Conservation (phyloP, 1,140 invertebrate species). For the Nautilus pompilius region DNA sequence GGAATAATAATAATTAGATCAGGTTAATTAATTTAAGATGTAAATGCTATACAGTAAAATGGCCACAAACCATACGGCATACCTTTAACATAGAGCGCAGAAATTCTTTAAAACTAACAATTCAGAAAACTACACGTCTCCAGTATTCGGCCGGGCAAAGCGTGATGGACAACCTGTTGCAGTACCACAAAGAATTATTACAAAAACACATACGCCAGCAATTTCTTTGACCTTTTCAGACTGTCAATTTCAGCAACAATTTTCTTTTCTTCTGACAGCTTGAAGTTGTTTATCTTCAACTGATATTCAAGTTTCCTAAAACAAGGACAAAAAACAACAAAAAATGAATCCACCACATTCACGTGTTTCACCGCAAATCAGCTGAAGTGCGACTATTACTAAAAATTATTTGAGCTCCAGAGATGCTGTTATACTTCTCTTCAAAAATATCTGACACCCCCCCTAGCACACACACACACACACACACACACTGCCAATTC, state of each 20-base stretch:
- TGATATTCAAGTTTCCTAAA: constrained; percentile 44
- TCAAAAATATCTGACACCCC: too few species aligned
- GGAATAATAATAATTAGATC: neutral
- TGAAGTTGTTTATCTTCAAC: constrained; percentile 44
- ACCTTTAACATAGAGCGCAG: neutral
- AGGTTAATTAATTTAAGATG: neutral
- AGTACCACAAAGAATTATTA: neutral
- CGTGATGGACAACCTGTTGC: too few species aligned
- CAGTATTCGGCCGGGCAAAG: too few species aligned
- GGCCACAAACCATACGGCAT: neutral
- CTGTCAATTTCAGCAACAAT: constrained; percentile 53
- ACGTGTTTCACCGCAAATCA: too few species aligned
- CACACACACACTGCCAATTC: too few species aligned
- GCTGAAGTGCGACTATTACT: too few species aligned
- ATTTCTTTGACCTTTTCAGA: constrained; percentile 51
- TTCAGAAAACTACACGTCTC: too few species aligned
- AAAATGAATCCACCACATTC: too few species aligned
- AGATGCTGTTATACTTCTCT: too few species aligned
- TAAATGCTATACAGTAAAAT: neutral
- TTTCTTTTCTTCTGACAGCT: constrained; percentile 49
- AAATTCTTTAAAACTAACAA: neutral
- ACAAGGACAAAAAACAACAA: constrained; percentile 4
- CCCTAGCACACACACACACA: too few species aligned
- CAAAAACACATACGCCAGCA: constrained; percentile 33
- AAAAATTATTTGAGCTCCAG: too few species aligned